These are phyloP conservation scores for Ormyrus thymus DNA, from an alignment of 2,888 invertebrate species.

Conservation along the genomic window DNA sequence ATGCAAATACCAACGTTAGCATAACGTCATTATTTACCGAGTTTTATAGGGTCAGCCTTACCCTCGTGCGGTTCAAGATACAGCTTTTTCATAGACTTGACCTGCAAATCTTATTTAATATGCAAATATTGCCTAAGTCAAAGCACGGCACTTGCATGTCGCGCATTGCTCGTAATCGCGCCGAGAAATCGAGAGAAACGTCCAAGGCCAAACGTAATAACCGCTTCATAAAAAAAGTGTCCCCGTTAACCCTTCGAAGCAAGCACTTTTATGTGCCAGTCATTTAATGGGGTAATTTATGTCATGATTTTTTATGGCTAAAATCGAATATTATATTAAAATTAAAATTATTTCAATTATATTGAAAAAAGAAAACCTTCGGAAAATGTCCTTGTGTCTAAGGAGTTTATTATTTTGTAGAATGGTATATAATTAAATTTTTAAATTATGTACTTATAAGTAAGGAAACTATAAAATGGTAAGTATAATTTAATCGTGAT, in stretches of 20 bases:
- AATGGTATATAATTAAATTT: no score
- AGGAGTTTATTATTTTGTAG: no score
- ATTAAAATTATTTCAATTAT: no score
- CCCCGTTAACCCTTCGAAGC: not conserved
- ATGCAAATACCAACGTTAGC: not conserved
- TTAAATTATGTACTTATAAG: no score
- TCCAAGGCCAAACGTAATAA: constrained; percentile 35
- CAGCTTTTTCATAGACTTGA: constrained; percentile 31
- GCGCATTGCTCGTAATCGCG: constrained; percentile 19
- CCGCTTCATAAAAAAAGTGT: constrained; percentile 16
- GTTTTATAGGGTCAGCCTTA: not conserved
- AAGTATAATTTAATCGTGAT: no score
- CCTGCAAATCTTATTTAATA: constrained; percentile 44
- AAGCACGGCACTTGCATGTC: constrained; percentile 24
- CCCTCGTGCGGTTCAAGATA: constrained; percentile 11
- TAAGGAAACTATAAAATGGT: no score
- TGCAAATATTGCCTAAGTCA: constrained; percentile 31
- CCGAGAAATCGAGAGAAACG: not conserved
- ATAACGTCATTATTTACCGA: constrained; percentile 14
- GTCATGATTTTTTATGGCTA: not conserved
- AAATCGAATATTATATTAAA: no score
- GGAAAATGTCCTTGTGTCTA: no score
- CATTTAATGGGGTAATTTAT: constrained; percentile 4
- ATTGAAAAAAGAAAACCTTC: no score
- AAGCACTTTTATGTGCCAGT: not conserved